Evolutionary conservation across 2,888 invertebrate species (phyloP), one percentile per base, ranked within the genome.

Genomic region (Hyposoter didymator): DNA sequence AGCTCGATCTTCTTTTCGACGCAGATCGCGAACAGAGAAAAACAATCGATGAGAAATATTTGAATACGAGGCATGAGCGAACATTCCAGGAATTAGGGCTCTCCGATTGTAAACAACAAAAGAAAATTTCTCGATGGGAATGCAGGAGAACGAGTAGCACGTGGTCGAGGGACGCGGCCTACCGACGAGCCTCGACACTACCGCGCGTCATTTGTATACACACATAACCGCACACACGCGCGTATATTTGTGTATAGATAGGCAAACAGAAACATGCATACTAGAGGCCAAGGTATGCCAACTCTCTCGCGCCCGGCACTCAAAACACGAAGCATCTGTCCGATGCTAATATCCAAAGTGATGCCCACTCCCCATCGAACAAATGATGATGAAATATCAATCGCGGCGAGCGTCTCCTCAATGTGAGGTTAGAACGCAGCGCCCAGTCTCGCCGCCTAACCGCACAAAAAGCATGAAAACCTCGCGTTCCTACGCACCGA

Each of bases 141-240:
- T 59, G 78, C 69, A 28, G n/a, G 47, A 45, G 73, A 59, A 49
- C 67, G 73, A 73, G 47, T 39, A 70, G 81, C 84, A 84, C 84
- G 84, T 81, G 80, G 80, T 81, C 81, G 72, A 28, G 55, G 62
- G 66, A 81, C 75, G 72, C 81, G 66, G 75, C 72, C 84, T 70
- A 75, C 69, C 75, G 75, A 76, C 84, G 81, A 72, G 66, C 14
- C 47, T 70, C 75, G 75, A 72, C 52, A 75, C 32, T 79, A 45
- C 59, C 67, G 69, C 67, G 59, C 67, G 14, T n/a, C 72, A 59
- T 73, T 70, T 52, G 19, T 64, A 47, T 72, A 69, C 39, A 69
- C 39, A 52, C 22, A 62, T 62, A 49, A 12, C n/a, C n/a, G n/a
- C n/a, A 14, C 6, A 47, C 22, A 52, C 12, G 66, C 28, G 64